Conservation (phyloP, 2,797 vertebrate genomes). For the Podarcis siculus region DNA sequence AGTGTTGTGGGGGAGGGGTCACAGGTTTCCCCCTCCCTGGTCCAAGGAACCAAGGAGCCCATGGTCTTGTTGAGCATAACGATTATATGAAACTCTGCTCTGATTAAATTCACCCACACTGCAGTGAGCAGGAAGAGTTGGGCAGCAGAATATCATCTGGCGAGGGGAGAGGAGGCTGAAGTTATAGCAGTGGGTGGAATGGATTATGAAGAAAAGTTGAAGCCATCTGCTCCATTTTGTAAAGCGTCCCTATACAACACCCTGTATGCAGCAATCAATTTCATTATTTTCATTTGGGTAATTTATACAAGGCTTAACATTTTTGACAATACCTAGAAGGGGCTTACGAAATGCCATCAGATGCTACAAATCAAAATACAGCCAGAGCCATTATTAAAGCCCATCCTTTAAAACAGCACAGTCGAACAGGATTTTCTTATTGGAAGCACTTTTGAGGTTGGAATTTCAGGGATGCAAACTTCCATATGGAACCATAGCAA, state of each 20-base stretch:
- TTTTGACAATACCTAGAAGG: no score
- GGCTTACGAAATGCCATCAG: no score
- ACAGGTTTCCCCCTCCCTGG: no score
- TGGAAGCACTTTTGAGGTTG: not conserved
- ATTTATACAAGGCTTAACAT: no score
- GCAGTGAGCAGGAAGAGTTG: not conserved
- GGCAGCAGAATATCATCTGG: not conserved
- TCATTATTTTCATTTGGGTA: no score
- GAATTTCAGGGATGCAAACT: not conserved
- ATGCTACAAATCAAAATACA: no score
- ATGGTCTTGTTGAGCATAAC: no score
- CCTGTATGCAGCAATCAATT: not conserved
- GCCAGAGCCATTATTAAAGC: no score
- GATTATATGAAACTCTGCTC: not conserved
- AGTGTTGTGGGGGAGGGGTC: no score
- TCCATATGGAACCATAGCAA: no score
- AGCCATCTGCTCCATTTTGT: not conserved
- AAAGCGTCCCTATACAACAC: not conserved
- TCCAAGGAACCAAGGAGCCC: not conserved
- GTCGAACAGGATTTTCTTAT: not conserved
- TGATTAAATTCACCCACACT: not conserved
- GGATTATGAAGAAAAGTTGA: not conserved
- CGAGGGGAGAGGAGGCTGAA: no score
- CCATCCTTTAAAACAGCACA: no score
- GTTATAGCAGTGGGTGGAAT: not conserved